Conservation (phyloP, 2,797 vertebrate species). For the Chaetophractus vellerosus region DNA sequence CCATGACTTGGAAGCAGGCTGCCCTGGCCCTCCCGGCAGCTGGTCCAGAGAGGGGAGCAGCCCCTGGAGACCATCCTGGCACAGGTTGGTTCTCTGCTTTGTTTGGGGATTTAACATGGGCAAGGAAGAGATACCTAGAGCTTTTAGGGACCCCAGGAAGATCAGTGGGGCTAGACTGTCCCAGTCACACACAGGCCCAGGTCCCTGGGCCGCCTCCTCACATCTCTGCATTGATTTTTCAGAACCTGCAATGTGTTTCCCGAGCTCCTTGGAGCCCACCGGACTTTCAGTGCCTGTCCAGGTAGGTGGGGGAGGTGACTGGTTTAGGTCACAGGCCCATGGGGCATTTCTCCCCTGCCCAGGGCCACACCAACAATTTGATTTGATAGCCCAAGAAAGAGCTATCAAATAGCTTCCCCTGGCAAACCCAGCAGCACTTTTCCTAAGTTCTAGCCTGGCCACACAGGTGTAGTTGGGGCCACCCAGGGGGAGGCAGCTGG, state of each 20-base stretch:
- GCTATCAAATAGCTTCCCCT: fast-evolving
- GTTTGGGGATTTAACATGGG: background rate
- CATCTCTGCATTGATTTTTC: constrained; percentile 71
- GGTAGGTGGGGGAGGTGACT: constrained; percentile 59
- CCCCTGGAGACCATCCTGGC: background rate
- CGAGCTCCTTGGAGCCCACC: constrained; percentile 47
- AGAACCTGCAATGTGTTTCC: constrained; percentile 41
- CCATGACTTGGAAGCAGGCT: background rate
- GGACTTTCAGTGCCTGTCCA: constrained; percentile 34
- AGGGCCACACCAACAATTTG: background rate
- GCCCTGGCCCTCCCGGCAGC: background rate
- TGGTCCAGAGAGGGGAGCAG: background rate
- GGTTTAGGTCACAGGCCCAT: background rate
- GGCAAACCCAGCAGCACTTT: background rate
- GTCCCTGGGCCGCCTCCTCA: background rate
- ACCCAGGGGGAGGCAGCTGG: background rate
- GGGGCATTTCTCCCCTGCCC: background rate
- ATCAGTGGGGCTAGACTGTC: background rate
- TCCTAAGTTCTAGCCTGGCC: background rate
- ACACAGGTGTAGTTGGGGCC: background rate
- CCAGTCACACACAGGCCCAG: background rate
- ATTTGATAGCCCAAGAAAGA: background rate
- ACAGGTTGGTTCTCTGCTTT: constrained; percentile 69
- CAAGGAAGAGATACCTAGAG: background rate
- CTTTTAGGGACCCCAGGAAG: background rate